A percentile compares a stretch with the other conserved stretches of the same genome.
Conservation (phyloP, 2,797 vertebrate genomes). For the Rhabdophis nuchalis region DNA sequence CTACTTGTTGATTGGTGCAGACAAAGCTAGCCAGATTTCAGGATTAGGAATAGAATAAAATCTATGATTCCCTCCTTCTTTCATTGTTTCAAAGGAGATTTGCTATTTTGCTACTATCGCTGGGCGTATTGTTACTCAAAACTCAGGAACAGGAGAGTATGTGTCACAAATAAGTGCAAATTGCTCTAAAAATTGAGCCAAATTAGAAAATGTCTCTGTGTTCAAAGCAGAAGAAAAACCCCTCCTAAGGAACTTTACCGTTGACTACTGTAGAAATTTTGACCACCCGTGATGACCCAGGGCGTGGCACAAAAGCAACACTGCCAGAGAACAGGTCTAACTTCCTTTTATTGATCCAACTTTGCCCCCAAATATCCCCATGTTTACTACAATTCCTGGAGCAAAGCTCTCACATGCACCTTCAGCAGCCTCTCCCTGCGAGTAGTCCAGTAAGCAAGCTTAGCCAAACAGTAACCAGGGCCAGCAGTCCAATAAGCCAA, state of each 20-base stretch:
- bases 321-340: too few species aligned
- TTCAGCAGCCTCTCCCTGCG: too few species aligned
- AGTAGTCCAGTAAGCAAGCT: too few species aligned
- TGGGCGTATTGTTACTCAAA: background rate
- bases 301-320: too few species aligned
- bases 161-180: background rate
- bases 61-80: background rate
- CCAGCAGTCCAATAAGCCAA: too few species aligned
- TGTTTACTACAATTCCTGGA: too few species aligned
- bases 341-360: too few species aligned
- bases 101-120: background rate
- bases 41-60: background rate
- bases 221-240: background rate
- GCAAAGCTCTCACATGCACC: too few species aligned
- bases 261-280: background rate
- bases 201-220: background rate
- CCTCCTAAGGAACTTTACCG: background rate
- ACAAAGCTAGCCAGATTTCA: background rate
- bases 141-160: background rate
- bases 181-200: background rate
- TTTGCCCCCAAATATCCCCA: too few species aligned
- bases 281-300: too few species aligned
- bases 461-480: too few species aligned
- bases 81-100: background rate
- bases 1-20: background rate